These are phyloP conservation scores for Uloborus plumipes DNA, from an alignment of 2,888 invertebrate species.

Conservation along the genomic window DNA sequence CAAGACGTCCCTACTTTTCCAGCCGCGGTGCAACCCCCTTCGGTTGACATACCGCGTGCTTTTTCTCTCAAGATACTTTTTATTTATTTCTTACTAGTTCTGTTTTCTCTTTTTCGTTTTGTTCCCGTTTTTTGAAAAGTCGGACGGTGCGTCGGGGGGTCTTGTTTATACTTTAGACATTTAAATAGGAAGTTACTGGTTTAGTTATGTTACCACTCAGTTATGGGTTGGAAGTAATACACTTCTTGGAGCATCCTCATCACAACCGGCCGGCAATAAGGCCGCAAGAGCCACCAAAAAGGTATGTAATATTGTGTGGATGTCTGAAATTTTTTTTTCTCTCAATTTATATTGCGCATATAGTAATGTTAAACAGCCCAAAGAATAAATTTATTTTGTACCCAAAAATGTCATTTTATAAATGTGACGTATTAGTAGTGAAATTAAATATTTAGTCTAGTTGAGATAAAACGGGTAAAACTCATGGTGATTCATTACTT, in stretches of 20 bases:
- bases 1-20: constrained; percentile 5
- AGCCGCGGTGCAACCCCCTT: constrained; percentile 30
- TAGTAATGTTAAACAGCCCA: too few relatives aligned
- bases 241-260: constrained; percentile 59
- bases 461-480: too few relatives aligned
- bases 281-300: constrained; percentile 32
- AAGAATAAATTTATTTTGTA: too few relatives aligned
- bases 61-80: neutral
- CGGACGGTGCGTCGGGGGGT: neutral
- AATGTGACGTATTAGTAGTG: too few relatives aligned
- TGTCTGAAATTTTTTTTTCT: too few relatives aligned
- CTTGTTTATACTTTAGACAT: neutral
- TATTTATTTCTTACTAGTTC: neutral
- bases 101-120: neutral
- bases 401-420: too few relatives aligned
- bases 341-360: too few relatives aligned
- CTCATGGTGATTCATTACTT: too few relatives aligned
- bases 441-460: too few relatives aligned
- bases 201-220: constrained; percentile 56
- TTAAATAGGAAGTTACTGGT: neutral
- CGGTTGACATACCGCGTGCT: constrained; percentile 24
- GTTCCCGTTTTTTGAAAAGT: neutral
- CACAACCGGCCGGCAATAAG: constrained; percentile 44
- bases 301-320: constrained; percentile 25
- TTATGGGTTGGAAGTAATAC: constrained; percentile 61